phyloP scores from a whole-genome alignment of 2,888 invertebrate genomes.

The Pachymerium ferrugineum region DNA sequence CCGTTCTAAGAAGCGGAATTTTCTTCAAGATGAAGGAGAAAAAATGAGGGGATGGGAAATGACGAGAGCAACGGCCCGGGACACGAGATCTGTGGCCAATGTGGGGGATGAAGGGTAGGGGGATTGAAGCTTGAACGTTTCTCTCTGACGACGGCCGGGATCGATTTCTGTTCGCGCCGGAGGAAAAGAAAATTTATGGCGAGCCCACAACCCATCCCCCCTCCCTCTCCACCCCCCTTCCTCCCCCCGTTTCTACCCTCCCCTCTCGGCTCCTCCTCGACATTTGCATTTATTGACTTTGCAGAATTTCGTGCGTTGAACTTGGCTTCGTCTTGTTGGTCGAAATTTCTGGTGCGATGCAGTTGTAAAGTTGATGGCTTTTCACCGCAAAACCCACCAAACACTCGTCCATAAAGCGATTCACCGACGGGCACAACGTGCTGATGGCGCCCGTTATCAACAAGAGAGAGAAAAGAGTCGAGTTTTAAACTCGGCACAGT shows the following conservation, averaged over 20 bases:
- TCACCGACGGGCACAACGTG: neutral
- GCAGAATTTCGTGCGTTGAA: conserved; percentile 30
- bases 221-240: neutral
- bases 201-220: neutral
- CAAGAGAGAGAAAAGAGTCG: neutral
- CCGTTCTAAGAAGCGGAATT: too few relatives aligned
- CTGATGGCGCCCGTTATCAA: neutral
- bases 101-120: neutral
- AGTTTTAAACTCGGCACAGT: neutral
- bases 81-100: neutral
- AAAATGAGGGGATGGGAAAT: neutral
- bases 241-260: neutral
- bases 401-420: conserved; percentile 5
- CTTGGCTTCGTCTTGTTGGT: conserved; percentile 25
- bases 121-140: neutral
- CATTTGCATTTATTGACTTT: conserved; percentile 32
- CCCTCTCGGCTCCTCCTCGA: conserved; percentile 16
- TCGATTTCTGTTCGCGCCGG: conserved; percentile 30
- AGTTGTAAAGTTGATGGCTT: conserved; percentile 21
- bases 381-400: neutral
- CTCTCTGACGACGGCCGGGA: conserved; percentile 7
- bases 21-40: too few relatives aligned
- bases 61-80: conserved; percentile 12
- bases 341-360: conserved; percentile 21
- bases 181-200: conserved; percentile 31